Evolutionary conservation across 1,140 invertebrate genomes (phyloP).

Genomic region (Panonychus citri): DNA sequence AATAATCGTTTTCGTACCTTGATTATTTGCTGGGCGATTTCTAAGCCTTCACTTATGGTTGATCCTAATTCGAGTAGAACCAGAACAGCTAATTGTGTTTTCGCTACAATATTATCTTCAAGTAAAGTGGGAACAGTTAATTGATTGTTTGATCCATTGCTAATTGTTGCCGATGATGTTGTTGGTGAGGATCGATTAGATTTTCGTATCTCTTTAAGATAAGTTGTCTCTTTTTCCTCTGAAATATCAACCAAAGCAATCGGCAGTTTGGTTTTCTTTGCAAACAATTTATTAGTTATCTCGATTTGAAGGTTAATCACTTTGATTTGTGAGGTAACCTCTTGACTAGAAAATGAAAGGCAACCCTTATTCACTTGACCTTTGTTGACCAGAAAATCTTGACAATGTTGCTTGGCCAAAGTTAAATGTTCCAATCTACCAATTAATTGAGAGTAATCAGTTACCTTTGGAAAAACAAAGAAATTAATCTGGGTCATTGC

Average conservation of each 20-base stretch:
- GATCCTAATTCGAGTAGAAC: not conserved
- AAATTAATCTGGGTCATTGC: slow-evolving; percentile 15
- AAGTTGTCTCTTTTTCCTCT: not conserved
- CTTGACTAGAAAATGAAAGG: slow-evolving; percentile 6
- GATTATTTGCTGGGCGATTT: slow-evolving; percentile 8
- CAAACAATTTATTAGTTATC: slow-evolving; percentile 4
- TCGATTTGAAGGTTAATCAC: slow-evolving; percentile 10
- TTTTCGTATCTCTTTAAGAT: not conserved
- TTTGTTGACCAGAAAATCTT: slow-evolving; percentile 8
- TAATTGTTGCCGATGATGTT: not conserved
- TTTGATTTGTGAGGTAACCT: slow-evolving; percentile 9
- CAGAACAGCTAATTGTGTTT: slow-evolving; percentile 6
- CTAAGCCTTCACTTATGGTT: slow-evolving; percentile 9
- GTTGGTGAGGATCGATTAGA: not conserved
- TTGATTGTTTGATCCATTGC: not conserved
- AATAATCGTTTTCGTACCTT: slow-evolving; percentile 1
- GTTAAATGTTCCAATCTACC: slow-evolving; percentile 1
- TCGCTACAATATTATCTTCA: slow-evolving; percentile 1
- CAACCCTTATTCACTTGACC: slow-evolving; percentile 4
- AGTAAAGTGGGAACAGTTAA: not conserved
- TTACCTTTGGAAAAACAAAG: slow-evolving; percentile 1
- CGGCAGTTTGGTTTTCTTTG: slow-evolving; percentile 1
- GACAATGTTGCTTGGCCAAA: slow-evolving; percentile 9
- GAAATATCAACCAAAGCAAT: not conserved
- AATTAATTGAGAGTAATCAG: not conserved